phyloP scores from a whole-genome alignment of 2,113 vertebrate genomes.

The Thryonomys swinderianus region DNA sequence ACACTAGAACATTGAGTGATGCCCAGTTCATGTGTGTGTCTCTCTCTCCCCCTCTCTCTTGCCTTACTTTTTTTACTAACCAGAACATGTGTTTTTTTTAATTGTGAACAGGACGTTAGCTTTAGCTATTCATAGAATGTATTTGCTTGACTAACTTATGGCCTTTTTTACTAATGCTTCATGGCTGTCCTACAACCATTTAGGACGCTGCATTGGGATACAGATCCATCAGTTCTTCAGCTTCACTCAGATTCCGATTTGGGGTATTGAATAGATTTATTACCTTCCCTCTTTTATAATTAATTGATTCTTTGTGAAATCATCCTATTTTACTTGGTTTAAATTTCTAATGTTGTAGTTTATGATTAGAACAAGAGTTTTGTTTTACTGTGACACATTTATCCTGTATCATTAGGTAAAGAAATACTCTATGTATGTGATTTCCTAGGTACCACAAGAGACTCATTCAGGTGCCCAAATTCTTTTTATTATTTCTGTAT shows the following conservation, averaged over 20 bases:
- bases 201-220: constrained; percentile 99
- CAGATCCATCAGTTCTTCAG: constrained; percentile 99
- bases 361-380: constrained; percentile 50
- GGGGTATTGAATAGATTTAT: constrained; percentile 98
- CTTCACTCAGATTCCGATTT: constrained; percentile 99
- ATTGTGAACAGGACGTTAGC: constrained; percentile 82
- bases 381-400: constrained; percentile 75
- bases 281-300: constrained; percentile 90
- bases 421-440: constrained; percentile 44
- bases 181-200: constrained; percentile 95
- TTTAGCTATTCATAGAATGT: constrained; percentile 84
- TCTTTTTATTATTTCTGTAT: constrained; percentile 59
- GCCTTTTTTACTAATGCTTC: constrained; percentile 96
- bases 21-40: background rate
- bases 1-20: constrained; percentile 75
- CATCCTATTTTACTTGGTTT: constrained; percentile 83
- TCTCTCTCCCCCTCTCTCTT: background rate
- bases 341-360: constrained; percentile 61
- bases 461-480: constrained; percentile 27
- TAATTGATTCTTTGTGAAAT: constrained; percentile 74
- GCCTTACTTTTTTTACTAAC: constrained; percentile 77
- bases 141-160: constrained; percentile 91
- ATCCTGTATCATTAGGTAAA: constrained; percentile 57
- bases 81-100: constrained; percentile 77
- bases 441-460: constrained; percentile 44